These are phyloP conservation scores for Cyaniris semiargus DNA, from an alignment of 2,888 invertebrate species.

Conservation along the genomic window DNA sequence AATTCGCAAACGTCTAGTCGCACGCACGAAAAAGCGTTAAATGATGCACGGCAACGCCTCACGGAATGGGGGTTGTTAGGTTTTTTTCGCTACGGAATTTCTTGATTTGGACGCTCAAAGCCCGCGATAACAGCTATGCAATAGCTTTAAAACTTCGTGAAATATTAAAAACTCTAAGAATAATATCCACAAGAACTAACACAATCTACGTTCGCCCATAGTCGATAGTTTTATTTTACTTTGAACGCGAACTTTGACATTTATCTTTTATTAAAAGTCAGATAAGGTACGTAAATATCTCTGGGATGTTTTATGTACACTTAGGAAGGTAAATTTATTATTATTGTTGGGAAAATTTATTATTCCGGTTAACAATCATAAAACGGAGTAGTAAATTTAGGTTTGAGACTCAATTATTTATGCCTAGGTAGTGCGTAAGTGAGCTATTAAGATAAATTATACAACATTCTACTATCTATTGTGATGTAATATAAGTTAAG, in stretches of 20 bases:
- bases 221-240: conserved; percentile 22
- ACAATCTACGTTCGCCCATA: not conserved
- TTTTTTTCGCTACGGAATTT: too few relatives aligned
- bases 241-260: conserved; percentile 7
- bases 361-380: conserved; percentile 5
- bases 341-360: conserved; percentile 4
- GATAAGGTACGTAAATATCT: conserved; percentile 14
- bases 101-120: too few relatives aligned
- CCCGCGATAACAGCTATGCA: too few relatives aligned
- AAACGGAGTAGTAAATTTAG: conserved; percentile 7
- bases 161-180: not conserved
- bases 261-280: conserved; percentile 27
- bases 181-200: not conserved
- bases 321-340: conserved; percentile 3
- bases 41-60: too few relatives aligned
- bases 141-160: not conserved
- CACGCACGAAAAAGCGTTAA: too few relatives aligned
- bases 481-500: not conserved
- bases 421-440: not conserved
- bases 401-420: not conserved
- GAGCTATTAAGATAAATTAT: not conserved
- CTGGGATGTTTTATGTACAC: conserved; percentile 12
- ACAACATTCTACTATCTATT: not conserved
- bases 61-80: too few relatives aligned
- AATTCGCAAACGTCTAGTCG: too few relatives aligned